phyloP scores from a whole-genome alignment of 2,797 vertebrate species.

The Sardinella longiceps region DNA sequence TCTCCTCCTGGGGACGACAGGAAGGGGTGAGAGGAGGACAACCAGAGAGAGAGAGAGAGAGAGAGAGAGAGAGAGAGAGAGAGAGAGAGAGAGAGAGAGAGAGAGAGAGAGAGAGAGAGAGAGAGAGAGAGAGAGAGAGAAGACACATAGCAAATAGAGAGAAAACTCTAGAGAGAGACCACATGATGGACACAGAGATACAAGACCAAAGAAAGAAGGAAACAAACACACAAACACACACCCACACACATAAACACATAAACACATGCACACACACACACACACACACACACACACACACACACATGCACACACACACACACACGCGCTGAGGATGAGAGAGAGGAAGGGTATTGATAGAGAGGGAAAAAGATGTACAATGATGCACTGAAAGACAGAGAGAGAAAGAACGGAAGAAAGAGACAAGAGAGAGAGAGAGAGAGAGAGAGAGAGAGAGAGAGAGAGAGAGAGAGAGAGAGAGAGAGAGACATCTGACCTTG shows the following conservation, averaged over 20 bases:
- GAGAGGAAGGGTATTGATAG: not conserved
- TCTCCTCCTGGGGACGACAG: slow-evolving; percentile 84
- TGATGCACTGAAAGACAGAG: not conserved
- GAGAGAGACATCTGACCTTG: not conserved
- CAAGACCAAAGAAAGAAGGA: not conserved
- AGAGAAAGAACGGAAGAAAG: not conserved
- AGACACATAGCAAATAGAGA: not conserved
- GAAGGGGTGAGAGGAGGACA: not conserved
- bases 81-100: not conserved
- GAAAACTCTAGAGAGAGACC: not conserved
- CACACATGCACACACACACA: not conserved
- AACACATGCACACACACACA: not conserved
- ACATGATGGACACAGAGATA: not conserved
- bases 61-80: not conserved
- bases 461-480: not conserved
- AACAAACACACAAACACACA: not conserved
- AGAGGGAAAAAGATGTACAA: not conserved
- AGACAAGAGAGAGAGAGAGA: not conserved
- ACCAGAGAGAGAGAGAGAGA: not conserved
- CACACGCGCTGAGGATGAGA: not conserved
- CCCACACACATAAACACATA: not conserved
- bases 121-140: not conserved
- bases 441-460: not conserved
- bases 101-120: not conserved
- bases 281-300: not conserved